phyloP scores from a whole-genome alignment of 2,113 vertebrate genomes.

The Australoheros scitulus region DNA sequence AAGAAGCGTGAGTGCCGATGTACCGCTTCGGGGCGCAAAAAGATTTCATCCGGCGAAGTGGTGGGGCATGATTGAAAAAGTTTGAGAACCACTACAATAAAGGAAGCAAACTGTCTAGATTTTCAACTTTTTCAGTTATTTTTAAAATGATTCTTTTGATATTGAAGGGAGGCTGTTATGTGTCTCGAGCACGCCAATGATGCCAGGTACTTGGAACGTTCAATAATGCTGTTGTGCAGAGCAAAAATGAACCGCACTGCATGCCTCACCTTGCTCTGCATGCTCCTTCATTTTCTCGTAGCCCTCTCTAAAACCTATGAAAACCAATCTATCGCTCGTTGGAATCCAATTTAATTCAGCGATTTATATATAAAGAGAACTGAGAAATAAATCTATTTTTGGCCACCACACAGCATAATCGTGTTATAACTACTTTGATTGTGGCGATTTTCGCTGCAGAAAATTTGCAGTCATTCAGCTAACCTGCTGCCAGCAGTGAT shows the following conservation, averaged over 20 bases:
- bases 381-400: background rate
- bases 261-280: background rate
- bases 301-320: background rate
- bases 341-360: background rate
- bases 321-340: background rate
- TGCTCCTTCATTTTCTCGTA: background rate
- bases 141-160: constrained; percentile 8
- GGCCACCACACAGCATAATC: background rate
- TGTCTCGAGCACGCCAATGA: background rate
- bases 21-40: too few species aligned
- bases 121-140: background rate
- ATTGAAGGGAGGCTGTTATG: background rate
- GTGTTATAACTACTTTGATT: background rate
- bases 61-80: too few species aligned
- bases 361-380: background rate
- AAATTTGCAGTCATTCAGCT: background rate
- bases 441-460: background rate
- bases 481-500: background rate
- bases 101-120: background rate
- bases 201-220: background rate
- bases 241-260: background rate
- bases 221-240: background rate
- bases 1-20: too few species aligned
- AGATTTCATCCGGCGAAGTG: too few species aligned
- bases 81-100: background rate